Conservation (phyloP, 2,113 vertebrate genomes). For the Hiodon alosoides region DNA sequence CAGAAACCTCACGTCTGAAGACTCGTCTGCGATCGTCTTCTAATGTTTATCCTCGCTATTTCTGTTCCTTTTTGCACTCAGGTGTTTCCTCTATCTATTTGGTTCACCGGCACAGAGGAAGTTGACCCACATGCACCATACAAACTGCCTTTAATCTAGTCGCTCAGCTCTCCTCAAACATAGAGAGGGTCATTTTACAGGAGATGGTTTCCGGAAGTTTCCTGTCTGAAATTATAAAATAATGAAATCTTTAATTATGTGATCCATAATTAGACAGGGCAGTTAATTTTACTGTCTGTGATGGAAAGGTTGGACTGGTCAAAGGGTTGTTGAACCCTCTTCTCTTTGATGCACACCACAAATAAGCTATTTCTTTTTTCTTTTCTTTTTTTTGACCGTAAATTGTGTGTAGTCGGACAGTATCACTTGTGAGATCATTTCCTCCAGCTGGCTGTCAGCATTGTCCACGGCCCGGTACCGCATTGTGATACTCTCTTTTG, state of each 20-base stretch:
- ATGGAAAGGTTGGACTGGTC: too few species aligned
- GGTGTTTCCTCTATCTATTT: conserved; percentile 33
- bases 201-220: neutral
- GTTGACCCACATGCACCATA: conserved; percentile 4
- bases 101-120: conserved; percentile 23
- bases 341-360: too few species aligned
- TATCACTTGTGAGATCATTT: neutral
- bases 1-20: too few species aligned
- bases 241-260: too few species aligned
- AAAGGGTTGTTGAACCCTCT: too few species aligned
- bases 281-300: too few species aligned
- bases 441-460: neutral
- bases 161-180: neutral
- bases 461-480: neutral
- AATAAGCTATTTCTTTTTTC: too few species aligned
- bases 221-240: too few species aligned
- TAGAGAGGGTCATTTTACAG: neutral
- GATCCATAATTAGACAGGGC: too few species aligned
- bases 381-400: neutral
- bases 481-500: neutral
- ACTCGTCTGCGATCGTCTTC: conserved; percentile 26
- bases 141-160: neutral
- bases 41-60: conserved; percentile 45
- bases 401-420: neutral
- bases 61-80: conserved; percentile 40